A percentile compares a stretch with the other conserved stretches of the same genome.
phyloP scores from a whole-genome alignment of 2,888 invertebrate genomes.

The Sepioteuthis lessoniana region DNA sequence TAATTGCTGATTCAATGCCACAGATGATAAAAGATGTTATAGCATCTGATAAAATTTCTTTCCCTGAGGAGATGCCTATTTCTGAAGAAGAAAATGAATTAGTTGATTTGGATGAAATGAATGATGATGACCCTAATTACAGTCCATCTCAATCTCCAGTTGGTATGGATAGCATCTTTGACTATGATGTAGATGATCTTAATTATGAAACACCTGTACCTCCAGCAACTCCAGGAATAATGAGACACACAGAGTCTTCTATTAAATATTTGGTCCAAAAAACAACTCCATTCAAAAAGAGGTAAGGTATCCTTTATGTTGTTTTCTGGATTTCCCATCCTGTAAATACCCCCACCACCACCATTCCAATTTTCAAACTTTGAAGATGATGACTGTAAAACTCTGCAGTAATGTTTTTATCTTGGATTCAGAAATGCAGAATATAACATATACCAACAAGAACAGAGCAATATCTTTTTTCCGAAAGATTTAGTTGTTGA shows the following conservation, averaged over 20 bases:
- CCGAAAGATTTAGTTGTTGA: no score
- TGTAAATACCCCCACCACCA: no score
- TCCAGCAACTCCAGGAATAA: background rate
- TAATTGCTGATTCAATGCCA: background rate
- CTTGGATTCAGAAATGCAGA: no score
- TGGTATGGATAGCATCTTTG: background rate
- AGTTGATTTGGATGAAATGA: background rate
- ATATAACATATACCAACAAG: no score
- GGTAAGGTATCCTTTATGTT: background rate
- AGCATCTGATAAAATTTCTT: background rate
- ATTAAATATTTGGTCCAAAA: background rate
- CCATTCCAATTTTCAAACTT: no score
- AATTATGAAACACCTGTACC: background rate
- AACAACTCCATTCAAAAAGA: background rate
- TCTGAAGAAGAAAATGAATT: background rate
- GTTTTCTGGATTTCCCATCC: no score
- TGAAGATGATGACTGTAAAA: no score
- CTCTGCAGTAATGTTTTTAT: no score
- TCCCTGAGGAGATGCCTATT: background rate
- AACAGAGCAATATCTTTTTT: no score
- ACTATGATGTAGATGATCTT: background rate
- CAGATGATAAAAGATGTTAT: background rate
- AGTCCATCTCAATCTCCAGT: conserved; percentile 7
- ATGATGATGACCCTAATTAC: background rate
- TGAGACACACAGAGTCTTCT: background rate